These are phyloP conservation scores for Gambusia holbrooki DNA, from an alignment of 2,113 vertebrate species.

Conservation along the genomic window DNA sequence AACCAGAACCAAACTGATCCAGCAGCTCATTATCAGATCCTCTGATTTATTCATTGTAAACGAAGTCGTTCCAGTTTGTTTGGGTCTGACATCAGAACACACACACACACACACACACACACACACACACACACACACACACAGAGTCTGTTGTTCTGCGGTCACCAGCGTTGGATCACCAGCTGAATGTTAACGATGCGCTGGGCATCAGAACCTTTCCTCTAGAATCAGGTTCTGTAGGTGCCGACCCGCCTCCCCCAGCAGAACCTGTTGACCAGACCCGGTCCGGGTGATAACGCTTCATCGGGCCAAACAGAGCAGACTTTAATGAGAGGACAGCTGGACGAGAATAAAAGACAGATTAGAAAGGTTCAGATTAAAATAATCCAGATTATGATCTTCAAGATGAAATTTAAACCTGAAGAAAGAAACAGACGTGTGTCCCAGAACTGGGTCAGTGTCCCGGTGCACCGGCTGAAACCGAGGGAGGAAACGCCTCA, in stretches of 20 bases:
- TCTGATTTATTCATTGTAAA: not conserved
- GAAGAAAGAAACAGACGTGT: constrained; percentile 11
- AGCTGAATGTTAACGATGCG: constrained; percentile 54
- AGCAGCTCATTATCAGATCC: too few species aligned
- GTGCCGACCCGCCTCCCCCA: not conserved
- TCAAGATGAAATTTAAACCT: constrained; percentile 13
- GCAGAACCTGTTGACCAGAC: not conserved
- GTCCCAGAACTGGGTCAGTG: too few species aligned
- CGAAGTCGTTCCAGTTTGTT: not conserved
- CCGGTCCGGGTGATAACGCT: too few species aligned
- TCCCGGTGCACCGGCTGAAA: too few species aligned
- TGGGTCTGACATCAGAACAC: constrained; percentile 5
- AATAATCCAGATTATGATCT: constrained; percentile 32
- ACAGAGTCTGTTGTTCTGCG: constrained; percentile 47
- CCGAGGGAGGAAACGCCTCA: too few species aligned
- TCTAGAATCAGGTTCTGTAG: constrained; percentile 5
- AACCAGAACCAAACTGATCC: too few species aligned
- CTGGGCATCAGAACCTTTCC: constrained; percentile 8
- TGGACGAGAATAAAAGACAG: not conserved
- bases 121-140: constrained; percentile 41
- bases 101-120: constrained; percentile 27
- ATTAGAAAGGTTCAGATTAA: constrained; percentile 11
- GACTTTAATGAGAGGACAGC: not conserved
- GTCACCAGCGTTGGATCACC: constrained; percentile 8
- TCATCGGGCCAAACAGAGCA: too few species aligned